Evolutionary conservation across 2,797 vertebrate genomes (phyloP), one percentile per base, ranked within the genome.

Genomic region (Champsocephalus gunnari): DNA sequence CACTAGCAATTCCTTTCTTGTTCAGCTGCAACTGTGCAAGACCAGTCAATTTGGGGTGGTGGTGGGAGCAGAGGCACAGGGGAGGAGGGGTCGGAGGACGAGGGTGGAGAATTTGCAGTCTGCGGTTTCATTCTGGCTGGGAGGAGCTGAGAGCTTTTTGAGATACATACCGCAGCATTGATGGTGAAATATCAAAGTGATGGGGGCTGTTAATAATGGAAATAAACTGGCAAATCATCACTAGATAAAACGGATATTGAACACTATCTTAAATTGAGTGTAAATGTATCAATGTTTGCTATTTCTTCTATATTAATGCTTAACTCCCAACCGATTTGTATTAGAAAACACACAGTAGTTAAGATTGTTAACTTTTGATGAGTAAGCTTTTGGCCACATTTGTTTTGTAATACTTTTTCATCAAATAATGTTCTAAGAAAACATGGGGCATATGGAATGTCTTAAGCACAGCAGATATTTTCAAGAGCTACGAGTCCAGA

Each of bases 1-100:
- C 98, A 99, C 98, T 97, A 97, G 98, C 98, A 98, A 99, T 99
- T 99, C 97, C 97, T 99, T 94, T 98, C 97, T 98, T 96, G 96
- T 97, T 98, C 96, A 93, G 97, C 98, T 97, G 98, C 98, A 98
- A 97, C 97, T 98, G 96, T 96, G 97, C 97, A 97, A 96, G 96
- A 97, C 96, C 96, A 97, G 98, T 99, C 98, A 96, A 99, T 99
- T 96, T 96, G 94, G 96, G 97, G 95, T 38, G 7, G 34, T 94
- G 95, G 96, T 94, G 95, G 93, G 95, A 95, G 95, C 95, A 95
- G 95, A 83, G 88, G 94, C 95, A 95, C 95, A 88, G 89, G 90
- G 88, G 95, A 95, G 92, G 93, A 95, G 90, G 63, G 72, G 73
- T 59, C 6, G 79, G 78, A 65, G 74, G 71, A 28, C 4, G 66